Evolutionary conservation across 2,797 vertebrate species (phyloP).

Genomic region (Coracias cyanogaster): DNA sequence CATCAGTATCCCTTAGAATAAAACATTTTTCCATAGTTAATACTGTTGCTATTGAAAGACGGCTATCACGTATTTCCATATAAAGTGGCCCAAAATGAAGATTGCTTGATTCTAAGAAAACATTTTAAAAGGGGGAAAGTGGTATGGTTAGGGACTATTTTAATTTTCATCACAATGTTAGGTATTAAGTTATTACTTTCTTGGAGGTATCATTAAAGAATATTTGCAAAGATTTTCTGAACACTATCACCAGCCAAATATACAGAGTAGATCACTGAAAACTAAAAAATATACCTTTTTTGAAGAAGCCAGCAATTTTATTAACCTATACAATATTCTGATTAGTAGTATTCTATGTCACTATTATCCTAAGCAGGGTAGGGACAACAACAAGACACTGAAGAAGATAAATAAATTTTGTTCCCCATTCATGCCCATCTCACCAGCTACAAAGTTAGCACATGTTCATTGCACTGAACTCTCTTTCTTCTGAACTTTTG

Average conservation of each 20-base stretch:
- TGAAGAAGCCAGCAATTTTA: background rate
- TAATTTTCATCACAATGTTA: background rate
- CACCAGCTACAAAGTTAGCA: background rate
- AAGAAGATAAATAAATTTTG: background rate
- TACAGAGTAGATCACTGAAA: background rate
- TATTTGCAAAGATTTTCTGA: background rate
- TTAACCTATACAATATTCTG: background rate
- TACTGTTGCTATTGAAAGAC: background rate
- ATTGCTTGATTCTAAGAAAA: background rate
- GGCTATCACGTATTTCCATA: background rate
- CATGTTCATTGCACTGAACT: background rate
- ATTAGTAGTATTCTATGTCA: background rate
- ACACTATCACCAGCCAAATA: background rate
- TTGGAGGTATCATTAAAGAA: background rate
- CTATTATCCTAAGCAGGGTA: background rate
- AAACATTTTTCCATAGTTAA: background rate
- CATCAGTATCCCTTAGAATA: background rate
- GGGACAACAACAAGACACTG: background rate
- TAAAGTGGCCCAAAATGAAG: background rate
- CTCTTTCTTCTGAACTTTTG: background rate
- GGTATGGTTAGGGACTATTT: background rate
- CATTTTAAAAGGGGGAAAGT: background rate
- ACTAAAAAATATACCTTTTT: background rate
- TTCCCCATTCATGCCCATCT: background rate
- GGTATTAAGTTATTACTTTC: background rate